Base-by-base conservation (phyloP, 2,113 vertebrate species). In the Leptobrachium leishanense region DNA sequence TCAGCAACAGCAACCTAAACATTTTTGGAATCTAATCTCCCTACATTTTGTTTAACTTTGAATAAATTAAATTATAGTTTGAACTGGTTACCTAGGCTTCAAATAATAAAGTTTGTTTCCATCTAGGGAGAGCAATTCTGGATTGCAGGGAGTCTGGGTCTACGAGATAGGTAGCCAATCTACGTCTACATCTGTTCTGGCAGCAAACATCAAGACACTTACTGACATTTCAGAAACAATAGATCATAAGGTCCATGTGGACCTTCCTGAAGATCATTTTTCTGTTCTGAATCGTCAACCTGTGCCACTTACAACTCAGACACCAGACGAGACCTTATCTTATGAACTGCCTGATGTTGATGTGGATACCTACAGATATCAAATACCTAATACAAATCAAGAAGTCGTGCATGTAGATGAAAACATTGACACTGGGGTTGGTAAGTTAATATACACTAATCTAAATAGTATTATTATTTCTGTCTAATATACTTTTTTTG, bases 401-500 rank as follows among this genome's bases (percentile, higher is more conserved):
- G 91, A 94, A 81, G 94, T 97, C 83, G 86, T 98, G 70, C 92
- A 94, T 44, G 95, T 97, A 82, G 94, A 98, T 50, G 95, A 96
- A 89, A 77, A 86, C 89, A 88, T 87, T 10, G 89, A 92, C 82
- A 90, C 90, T 39, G 92, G 85, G 81, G 85, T 89, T 72, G 90
- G 90, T 93, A 86, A 90, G 77, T 31, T 65, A 12, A 63, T 31
- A 31, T 31, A 31, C 20, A 31, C 20, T 31, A 31, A 31, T 31
- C 20, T 31, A 31, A 31, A 31, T 31, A 31, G 20, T 31, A 31
- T 31, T 31, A 31, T 31, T 31, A 31, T 31, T 31, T 31, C 20
- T 31, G 20, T 31, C 20, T 31, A 31, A 31, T 31, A 1, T 31
- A 31, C 20, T 31, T 31, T 31, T 31, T 31, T 31, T 31, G 20